Evolutionary conservation across 2,797 vertebrate genomes (phyloP).

Genomic region (Danio albolineatus): DNA sequence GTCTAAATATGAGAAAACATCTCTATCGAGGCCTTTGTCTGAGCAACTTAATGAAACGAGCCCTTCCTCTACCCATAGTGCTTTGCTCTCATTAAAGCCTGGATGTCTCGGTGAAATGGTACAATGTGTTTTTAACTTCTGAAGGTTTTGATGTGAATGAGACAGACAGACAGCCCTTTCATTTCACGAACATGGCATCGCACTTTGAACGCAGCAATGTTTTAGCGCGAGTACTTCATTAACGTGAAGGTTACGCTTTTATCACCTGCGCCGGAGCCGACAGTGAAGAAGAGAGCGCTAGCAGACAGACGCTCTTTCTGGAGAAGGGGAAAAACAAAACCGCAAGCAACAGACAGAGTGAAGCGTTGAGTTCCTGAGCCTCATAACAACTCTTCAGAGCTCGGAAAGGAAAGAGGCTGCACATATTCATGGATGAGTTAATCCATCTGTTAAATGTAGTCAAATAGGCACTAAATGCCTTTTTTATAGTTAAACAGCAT

Average conservation of each 20-base stretch:
- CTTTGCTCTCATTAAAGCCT: constrained; percentile 64
- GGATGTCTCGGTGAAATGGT: constrained; percentile 70
- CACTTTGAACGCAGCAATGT: constrained; percentile 79
- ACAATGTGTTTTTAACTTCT: constrained; percentile 65
- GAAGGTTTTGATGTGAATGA: constrained; percentile 75
- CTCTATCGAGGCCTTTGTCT: constrained; percentile 15
- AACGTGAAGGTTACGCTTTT: constrained; percentile 74
- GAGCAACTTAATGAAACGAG: constrained; percentile 13
- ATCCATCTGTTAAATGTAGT: not conserved
- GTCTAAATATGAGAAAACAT: not conserved
- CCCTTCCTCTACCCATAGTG: constrained; percentile 43
- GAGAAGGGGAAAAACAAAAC: constrained; percentile 42
- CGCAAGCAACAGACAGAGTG: constrained; percentile 1
- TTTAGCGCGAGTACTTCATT: constrained; percentile 72
- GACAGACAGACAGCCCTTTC: constrained; percentile 75
- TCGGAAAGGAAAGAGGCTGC: not conserved
- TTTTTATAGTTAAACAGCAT: too few species aligned
- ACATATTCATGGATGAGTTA: not conserved
- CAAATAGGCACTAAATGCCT: too few species aligned
- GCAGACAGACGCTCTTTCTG: constrained; percentile 44
- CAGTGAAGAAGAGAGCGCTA: constrained; percentile 45
- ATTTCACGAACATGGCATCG: constrained; percentile 75
- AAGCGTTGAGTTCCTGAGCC: constrained; percentile 30
- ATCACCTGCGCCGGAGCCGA: constrained; percentile 72
- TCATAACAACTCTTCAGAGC: constrained; percentile 38